A percentile compares a stretch with the other conserved stretches of the same genome.
Evolutionary conservation across 2,888 invertebrate genomes (phyloP).

Genomic region (Nipponacmea schrenckii): DNA sequence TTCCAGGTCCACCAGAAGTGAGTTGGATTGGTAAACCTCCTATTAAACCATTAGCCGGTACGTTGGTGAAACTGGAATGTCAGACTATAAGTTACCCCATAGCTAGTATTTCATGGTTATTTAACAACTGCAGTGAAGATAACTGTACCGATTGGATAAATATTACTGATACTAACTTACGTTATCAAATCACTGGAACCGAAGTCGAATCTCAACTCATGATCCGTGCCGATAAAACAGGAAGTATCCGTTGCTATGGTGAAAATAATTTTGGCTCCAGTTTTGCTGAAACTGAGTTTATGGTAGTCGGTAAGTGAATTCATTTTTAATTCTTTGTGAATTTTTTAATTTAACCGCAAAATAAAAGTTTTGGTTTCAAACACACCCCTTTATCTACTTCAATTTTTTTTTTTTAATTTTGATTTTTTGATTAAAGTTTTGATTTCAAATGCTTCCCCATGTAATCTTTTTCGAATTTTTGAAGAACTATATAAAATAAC

Average conservation of each 20-base stretch:
- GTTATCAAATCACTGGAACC: background rate
- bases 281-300: conserved; percentile 12
- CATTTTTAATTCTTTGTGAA: background rate
- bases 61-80: conserved; percentile 30
- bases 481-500: too few species aligned
- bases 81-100: conserved; percentile 24
- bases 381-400: too few species aligned
- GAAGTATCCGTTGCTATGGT: conserved; percentile 21
- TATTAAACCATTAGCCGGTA: conserved; percentile 31
- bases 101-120: conserved; percentile 37
- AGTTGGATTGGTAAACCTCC: conserved; percentile 23
- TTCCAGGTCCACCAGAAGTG: conserved; percentile 39
- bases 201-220: background rate
- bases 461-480: too few species aligned
- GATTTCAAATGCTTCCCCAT: too few species aligned
- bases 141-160: conserved; percentile 23
- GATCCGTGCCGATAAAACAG: conserved; percentile 12
- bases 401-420: too few species aligned
- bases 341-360: too few species aligned
- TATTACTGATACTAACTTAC: background rate
- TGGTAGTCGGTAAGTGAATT: conserved; percentile 19
- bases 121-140: conserved; percentile 30
- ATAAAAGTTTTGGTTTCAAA: too few species aligned
- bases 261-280: conserved; percentile 19
- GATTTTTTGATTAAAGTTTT: too few species aligned